phyloP scores from a whole-genome alignment of 2,113 vertebrate species.

The Phylloscopus whistleri region DNA sequence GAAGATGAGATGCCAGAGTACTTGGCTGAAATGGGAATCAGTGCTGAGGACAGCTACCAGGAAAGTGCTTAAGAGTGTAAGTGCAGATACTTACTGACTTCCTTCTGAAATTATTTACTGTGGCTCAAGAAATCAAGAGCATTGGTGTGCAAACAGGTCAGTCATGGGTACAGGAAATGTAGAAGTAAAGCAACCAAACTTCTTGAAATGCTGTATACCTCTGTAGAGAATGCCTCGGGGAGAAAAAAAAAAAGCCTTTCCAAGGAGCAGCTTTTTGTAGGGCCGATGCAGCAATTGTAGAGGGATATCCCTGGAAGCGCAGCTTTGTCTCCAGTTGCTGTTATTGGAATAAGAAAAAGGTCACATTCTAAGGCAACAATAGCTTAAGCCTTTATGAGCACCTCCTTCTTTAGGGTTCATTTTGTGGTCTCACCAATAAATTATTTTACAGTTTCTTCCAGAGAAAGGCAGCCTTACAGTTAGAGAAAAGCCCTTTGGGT shows the following conservation, averaged over 20 bases:
- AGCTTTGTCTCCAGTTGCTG: background rate
- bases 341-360: constrained; percentile 5
- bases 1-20: background rate
- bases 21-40: background rate
- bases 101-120: background rate
- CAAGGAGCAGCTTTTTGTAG: background rate
- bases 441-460: constrained; percentile 12
- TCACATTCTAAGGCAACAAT: constrained; percentile 2
- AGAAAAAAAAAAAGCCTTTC: background rate
- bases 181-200: background rate
- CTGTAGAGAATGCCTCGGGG: background rate
- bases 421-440: constrained; percentile 7
- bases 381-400: background rate
- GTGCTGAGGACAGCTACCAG: background rate
- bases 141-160: background rate
- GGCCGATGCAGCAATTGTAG: background rate
- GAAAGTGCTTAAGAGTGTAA: background rate
- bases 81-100: background rate
- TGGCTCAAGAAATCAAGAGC: background rate
- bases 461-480: background rate
- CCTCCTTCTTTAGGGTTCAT: background rate
- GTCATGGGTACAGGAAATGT: background rate
- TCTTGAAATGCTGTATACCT: background rate
- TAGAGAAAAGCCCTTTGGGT: constrained; percentile 26
- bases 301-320: background rate